A percentile compares a stretch with the other conserved stretches of the same genome.
Conservation (phyloP, 1,140 invertebrate genomes). For the Bicyclus anynana region DNA sequence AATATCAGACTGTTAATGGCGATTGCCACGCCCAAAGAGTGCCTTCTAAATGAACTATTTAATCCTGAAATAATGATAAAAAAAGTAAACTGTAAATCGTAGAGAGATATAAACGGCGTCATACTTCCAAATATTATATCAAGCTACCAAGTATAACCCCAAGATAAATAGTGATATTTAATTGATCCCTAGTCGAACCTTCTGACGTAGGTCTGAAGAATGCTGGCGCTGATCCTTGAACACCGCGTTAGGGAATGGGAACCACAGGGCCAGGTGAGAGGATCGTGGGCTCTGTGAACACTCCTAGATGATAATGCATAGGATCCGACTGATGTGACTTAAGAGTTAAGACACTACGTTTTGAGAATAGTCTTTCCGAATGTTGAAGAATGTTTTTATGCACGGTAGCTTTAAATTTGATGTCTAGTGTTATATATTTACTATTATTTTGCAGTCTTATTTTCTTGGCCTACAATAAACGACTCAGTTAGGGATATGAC, state of each 20-base stretch:
- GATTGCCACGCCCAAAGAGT: no score
- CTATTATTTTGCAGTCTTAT: slow-evolving; percentile 10
- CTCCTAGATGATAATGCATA: slow-evolving; percentile 32
- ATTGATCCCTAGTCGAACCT: slow-evolving; percentile 54
- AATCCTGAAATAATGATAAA: no score
- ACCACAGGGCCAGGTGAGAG: slow-evolving; percentile 75
- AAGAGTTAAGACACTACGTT: background rate
- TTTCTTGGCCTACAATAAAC: slow-evolving; percentile 18
- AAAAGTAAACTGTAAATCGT: background rate
- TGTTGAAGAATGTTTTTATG: background rate
- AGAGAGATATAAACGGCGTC: slow-evolving; percentile 22
- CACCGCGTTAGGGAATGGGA: slow-evolving; percentile 77
- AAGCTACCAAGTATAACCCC: slow-evolving; percentile 29
- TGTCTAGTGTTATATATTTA: background rate
- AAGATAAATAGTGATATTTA: slow-evolving; percentile 14
- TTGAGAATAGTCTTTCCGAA: background rate
- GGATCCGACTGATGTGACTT: background rate
- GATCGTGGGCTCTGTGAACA: slow-evolving; percentile 74
- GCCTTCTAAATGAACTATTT: no score
- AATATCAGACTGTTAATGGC: no score
- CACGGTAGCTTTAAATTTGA: background rate
- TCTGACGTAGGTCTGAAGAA: slow-evolving; percentile 65
- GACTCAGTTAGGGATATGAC: slow-evolving; percentile 17
- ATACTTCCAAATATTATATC: slow-evolving; percentile 13
- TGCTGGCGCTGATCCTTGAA: slow-evolving; percentile 72